Conservation (phyloP, 2,888 invertebrate species). For the Drosophila imparisetae region DNA sequence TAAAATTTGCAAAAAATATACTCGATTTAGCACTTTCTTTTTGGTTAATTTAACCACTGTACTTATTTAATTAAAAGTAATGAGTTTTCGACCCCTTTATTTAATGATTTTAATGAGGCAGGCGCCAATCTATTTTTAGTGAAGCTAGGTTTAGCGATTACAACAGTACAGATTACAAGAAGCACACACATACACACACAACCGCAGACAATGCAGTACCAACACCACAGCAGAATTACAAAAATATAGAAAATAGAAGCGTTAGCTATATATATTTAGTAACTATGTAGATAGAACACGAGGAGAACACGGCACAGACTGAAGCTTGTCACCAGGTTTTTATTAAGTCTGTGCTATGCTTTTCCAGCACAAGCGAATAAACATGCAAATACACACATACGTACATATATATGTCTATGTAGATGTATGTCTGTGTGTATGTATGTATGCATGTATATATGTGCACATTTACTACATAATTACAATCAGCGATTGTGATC, state of each 20-base stretch:
- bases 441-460: neutral
- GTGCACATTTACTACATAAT: slow-evolving; percentile 47
- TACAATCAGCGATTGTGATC: slow-evolving; percentile 63
- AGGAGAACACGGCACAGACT: slow-evolving; percentile 71
- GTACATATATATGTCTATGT: neutral
- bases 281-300: slow-evolving; percentile 43
- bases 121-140: slow-evolving; percentile 49
- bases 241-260: neutral
- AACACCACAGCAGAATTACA: slow-evolving; percentile 64
- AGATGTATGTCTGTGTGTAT: neutral
- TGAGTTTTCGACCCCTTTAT: neutral
- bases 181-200: slow-evolving; percentile 37
- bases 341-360: slow-evolving; percentile 50
- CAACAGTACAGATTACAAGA: slow-evolving; percentile 22
- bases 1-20: neutral
- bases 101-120: neutral
- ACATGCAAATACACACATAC: slow-evolving; percentile 5
- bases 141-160: slow-evolving; percentile 30
- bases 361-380: slow-evolving; percentile 28
- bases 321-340: slow-evolving; percentile 34
- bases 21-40: neutral
- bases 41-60: neutral
- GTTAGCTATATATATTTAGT: slow-evolving; percentile 13
- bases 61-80: neutral
- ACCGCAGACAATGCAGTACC: slow-evolving; percentile 62